Base-by-base conservation (phyloP, 2,888 invertebrate genomes). In the Agonopterix heracliana region DNA sequence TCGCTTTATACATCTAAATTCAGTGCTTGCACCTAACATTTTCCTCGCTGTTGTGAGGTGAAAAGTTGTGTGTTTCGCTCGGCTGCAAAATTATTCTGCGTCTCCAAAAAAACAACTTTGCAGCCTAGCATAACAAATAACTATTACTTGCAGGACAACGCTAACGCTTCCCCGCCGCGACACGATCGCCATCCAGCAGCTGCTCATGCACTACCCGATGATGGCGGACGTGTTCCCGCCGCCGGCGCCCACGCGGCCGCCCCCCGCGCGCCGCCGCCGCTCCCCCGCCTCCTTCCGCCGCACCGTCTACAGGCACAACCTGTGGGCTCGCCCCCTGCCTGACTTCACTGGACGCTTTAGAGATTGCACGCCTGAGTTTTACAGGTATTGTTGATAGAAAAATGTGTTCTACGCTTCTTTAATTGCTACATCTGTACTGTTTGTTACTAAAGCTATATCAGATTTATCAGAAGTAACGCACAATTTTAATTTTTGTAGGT, bases 361-460 rank as follows among this genome's bases (percentile, higher is more conserved):
- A 10, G 94, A 95, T 63, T 92, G 93, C 66, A 91, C 92, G 26
- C 94, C 96, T 0, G 90, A 91, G 41, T 95, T 93, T 78, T 96
- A 93, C 72, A 91, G 94, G 94, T 95, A 71, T 38, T 9, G 9
- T 38, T 38, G 38, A 9, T 38, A n/a, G 38, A n/a, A 10, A n/a
- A n/a, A 10, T 38, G 38, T 38, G 26, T 26, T 26, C 26, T 26
- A 26, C 7, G 5, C 26, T 26, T 26, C n/a, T 26, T 26, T 26
- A 26, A 5, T 26, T 5, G 26, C 5, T 26, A 26, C 26, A 26
- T 26, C 26, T 26, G 26, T 26, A 26, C 26, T 26, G 26, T 26
- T 26, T 26, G 26, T 26, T 26, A 26, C 26, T 26, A 26, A 26
- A 26, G 26, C 26, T 26, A 26, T 26, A 26, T 7, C 7, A 26